phyloP scores from a whole-genome alignment of 1,140 invertebrate species.

The Charaxes varanes region DNA sequence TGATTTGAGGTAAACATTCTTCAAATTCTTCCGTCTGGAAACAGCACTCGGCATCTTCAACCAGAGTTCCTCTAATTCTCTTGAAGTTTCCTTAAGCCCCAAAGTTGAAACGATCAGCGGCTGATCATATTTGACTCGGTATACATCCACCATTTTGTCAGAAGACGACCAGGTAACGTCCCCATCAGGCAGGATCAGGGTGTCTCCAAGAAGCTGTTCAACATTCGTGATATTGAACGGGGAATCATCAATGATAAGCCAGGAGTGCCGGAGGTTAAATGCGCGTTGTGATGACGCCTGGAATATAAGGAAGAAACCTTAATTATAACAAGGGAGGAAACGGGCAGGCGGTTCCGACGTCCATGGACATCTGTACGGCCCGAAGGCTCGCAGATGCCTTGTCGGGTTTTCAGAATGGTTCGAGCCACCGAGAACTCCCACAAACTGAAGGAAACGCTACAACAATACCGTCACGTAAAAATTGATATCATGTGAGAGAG shows the following conservation, averaged over 20 bases:
- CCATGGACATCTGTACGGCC: no score
- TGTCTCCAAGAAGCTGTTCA: conserved; percentile 17
- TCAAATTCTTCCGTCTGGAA: conserved; percentile 34
- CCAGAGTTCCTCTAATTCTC: conserved; percentile 23
- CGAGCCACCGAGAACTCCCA: no score
- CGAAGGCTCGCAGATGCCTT: no score
- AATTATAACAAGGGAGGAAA: no score
- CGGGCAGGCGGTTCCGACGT: no score
- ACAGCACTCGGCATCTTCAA: conserved; percentile 27
- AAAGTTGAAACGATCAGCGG: conserved; percentile 24
- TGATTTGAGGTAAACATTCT: conserved; percentile 34
- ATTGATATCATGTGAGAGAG: no score
- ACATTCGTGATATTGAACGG: conserved; percentile 21
- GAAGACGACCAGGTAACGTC: conserved; percentile 33
- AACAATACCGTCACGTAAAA: no score
- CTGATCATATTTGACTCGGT: conserved; percentile 29
- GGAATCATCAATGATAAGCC: conserved; percentile 35
- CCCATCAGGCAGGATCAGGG: conserved; percentile 38
- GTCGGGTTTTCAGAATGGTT: no score
- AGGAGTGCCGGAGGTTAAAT: conserved; percentile 47
- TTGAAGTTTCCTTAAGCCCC: conserved; percentile 4
- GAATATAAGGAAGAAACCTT: neutral
- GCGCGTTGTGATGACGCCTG: conserved; percentile 45
- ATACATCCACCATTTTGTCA: conserved; percentile 37
- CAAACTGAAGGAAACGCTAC: no score